These are phyloP conservation scores for Botia kubotai DNA, from an alignment of 2,797 vertebrate genomes.

Conservation along the genomic window DNA sequence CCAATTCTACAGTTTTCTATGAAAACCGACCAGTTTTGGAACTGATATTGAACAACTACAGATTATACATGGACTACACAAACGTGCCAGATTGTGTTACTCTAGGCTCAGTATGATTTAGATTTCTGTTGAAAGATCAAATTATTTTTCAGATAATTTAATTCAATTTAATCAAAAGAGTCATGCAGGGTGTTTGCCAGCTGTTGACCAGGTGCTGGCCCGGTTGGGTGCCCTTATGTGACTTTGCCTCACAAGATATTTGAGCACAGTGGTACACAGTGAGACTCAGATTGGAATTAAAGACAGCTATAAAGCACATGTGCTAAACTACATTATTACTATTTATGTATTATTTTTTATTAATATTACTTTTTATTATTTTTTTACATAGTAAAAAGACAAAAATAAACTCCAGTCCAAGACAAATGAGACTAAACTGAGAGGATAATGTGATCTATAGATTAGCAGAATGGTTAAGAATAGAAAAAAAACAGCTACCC, in stretches of 20 bases:
- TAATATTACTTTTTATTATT: background rate
- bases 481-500: slow-evolving; percentile 6
- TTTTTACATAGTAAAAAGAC: background rate
- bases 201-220: slow-evolving; percentile 36
- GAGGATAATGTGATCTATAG: background rate
- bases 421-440: background rate
- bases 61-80: slow-evolving; percentile 31
- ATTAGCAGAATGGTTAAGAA: slow-evolving; percentile 25
- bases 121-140: slow-evolving; percentile 32
- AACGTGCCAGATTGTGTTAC: slow-evolving; percentile 22
- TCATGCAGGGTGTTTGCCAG: slow-evolving; percentile 29
- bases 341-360: too few relatives aligned
- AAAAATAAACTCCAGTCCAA: background rate
- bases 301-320: background rate
- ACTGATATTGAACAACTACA: background rate
- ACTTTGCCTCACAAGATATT: slow-evolving; percentile 16
- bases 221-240: slow-evolving; percentile 10
- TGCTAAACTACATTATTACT: background rate
- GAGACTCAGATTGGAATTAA: slow-evolving; percentile 10
- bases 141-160: slow-evolving; percentile 31
- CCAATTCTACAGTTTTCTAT: background rate
- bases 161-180: slow-evolving; percentile 27
- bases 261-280: slow-evolving; percentile 5
- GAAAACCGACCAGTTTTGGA: too few relatives aligned
- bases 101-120: background rate